Evolutionary conservation across 2,113 vertebrate species (phyloP).

Genomic region (Podilymbus podiceps): DNA sequence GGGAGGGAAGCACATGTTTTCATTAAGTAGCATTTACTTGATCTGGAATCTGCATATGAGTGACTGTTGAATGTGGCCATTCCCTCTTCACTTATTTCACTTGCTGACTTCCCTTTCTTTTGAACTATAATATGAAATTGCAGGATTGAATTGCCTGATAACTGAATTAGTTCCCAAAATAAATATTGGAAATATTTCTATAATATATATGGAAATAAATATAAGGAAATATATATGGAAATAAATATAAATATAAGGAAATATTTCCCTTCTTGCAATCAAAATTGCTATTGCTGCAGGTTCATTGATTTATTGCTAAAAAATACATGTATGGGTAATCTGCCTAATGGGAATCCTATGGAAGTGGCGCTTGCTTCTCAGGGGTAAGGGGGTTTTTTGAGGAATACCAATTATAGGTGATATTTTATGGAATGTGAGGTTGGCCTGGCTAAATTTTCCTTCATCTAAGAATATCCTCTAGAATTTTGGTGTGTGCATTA

Average conservation of each 20-base stretch:
- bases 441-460: slow-evolving; percentile 35
- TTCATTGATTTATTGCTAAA: neutral
- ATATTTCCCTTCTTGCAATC: neutral
- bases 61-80: neutral
- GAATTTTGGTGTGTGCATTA: neutral
- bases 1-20: no score
- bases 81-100: neutral
- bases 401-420: neutral
- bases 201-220: no score
- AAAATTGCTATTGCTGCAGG: neutral
- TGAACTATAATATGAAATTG: neutral
- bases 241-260: no score
- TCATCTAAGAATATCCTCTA: neutral
- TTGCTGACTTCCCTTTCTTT: neutral
- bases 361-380: neutral
- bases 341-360: neutral
- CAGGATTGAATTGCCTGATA: neutral
- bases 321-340: neutral
- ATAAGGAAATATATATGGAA: no score
- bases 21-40: neutral
- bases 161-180: neutral
- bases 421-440: neutral
- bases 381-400: neutral
- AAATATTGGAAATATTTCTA: no score
- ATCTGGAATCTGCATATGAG: neutral